Evolutionary conservation across 2,113 vertebrate species (phyloP).

Genomic region (Chunga burmeisteri): DNA sequence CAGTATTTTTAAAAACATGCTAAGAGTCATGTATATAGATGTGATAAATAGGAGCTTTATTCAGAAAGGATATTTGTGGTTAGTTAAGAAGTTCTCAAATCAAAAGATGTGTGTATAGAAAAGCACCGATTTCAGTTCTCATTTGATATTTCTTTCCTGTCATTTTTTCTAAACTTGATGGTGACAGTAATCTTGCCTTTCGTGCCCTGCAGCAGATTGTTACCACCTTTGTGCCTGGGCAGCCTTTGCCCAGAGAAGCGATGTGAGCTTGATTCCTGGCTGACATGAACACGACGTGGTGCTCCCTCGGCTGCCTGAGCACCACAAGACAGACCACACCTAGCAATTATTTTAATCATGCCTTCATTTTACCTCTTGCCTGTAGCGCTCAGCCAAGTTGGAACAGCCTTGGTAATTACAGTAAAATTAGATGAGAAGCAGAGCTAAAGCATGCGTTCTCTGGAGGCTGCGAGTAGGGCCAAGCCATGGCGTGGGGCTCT

Average conservation of each 20-base stretch:
- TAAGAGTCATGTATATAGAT: neutral
- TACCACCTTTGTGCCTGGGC: neutral
- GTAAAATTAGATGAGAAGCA: neutral
- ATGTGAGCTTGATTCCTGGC: neutral
- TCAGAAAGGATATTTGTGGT: neutral
- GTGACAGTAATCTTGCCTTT: neutral
- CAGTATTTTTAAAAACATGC: neutral
- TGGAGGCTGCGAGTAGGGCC: neutral
- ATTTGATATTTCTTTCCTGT: neutral
- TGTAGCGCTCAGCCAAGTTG: neutral
- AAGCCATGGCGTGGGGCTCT: neutral
- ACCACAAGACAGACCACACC: neutral
- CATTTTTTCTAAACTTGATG: neutral
- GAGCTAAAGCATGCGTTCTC: neutral
- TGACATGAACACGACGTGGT: rapidly evolving
- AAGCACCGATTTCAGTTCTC: neutral
- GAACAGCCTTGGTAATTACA: neutral
- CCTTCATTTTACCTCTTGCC: neutral
- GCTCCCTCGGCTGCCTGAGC: neutral
- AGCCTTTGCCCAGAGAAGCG: neutral
- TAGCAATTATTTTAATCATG: conserved; percentile 19
- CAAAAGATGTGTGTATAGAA: neutral
- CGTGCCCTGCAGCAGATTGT: neutral
- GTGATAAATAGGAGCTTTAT: neutral
- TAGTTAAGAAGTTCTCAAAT: neutral